Evolutionary conservation across 2,113 vertebrate species (phyloP).

Genomic region (Triplophysa dalaica): DNA sequence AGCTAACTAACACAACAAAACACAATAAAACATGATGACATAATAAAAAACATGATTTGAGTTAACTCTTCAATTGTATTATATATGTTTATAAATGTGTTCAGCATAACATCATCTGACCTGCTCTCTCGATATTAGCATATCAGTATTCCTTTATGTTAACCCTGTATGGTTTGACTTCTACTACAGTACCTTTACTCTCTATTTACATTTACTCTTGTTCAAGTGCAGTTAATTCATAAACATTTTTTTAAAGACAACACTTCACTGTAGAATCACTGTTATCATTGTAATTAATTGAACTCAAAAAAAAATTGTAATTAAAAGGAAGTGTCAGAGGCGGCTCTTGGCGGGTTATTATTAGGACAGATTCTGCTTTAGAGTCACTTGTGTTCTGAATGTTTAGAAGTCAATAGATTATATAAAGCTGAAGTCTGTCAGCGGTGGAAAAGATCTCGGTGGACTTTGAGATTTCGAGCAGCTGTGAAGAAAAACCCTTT

Average conservation of each 20-base stretch:
- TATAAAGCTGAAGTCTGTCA: slow-evolving; percentile 36
- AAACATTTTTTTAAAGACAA: neutral
- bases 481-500: slow-evolving; percentile 29
- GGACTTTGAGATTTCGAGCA: slow-evolving; percentile 6
- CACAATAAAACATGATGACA: too few relatives aligned
- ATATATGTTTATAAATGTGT: too few relatives aligned
- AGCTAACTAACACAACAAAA: too few relatives aligned
- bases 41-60: too few relatives aligned
- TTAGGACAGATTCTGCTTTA: neutral
- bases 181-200: neutral
- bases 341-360: slow-evolving; percentile 10
- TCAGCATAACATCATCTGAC: too few relatives aligned
- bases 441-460: neutral
- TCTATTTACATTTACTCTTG: too few relatives aligned
- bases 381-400: neutral
- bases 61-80: too few relatives aligned
- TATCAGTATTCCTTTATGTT: neutral
- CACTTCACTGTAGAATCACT: slow-evolving; percentile 20
- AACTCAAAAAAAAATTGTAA: slow-evolving; percentile 12
- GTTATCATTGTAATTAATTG: slow-evolving; percentile 10
- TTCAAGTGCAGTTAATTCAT: neutral
- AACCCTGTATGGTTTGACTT: neutral
- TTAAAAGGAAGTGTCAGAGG: slow-evolving; percentile 19
- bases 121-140: too few relatives aligned
- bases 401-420: slow-evolving; percentile 30